These are phyloP conservation scores for Melanotaenia parkinsoni DNA, from an alignment of 2,797 vertebrate species.

Conservation along the genomic window DNA sequence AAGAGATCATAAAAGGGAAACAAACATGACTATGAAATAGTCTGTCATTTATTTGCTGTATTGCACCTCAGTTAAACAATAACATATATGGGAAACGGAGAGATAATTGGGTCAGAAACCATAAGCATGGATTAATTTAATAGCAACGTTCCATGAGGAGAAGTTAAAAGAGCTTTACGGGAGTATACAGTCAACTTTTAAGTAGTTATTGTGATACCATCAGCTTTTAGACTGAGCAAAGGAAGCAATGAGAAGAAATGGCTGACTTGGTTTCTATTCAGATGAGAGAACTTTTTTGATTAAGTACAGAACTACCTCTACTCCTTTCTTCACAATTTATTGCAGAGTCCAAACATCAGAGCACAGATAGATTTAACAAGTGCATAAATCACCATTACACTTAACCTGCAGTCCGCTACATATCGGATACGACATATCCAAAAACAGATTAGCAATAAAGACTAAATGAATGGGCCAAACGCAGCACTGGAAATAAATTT, in stretches of 20 bases:
- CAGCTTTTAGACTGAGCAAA: background rate
- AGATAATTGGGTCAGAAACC: background rate
- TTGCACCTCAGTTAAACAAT: too few species aligned
- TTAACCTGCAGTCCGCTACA: background rate
- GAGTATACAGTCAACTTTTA: background rate
- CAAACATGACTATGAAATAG: background rate
- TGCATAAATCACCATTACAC: background rate
- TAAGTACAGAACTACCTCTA: background rate
- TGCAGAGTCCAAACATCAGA: conserved; percentile 1
- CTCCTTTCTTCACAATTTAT: conserved; percentile 2
- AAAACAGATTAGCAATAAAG: background rate
- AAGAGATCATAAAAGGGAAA: background rate
- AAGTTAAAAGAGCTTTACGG: background rate
- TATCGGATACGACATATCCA: background rate
- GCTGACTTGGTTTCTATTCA: background rate
- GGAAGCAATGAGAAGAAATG: background rate
- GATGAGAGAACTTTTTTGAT: background rate
- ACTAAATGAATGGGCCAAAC: background rate
- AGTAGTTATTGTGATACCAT: background rate
- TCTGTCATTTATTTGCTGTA: too few species aligned
- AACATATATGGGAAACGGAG: background rate
- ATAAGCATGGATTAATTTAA: background rate
- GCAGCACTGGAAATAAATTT: background rate
- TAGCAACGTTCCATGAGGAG: background rate
- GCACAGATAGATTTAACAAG: background rate